These are phyloP conservation scores for Lasioglossum lativentre DNA, from an alignment of 2,888 invertebrate genomes.

Conservation along the genomic window DNA sequence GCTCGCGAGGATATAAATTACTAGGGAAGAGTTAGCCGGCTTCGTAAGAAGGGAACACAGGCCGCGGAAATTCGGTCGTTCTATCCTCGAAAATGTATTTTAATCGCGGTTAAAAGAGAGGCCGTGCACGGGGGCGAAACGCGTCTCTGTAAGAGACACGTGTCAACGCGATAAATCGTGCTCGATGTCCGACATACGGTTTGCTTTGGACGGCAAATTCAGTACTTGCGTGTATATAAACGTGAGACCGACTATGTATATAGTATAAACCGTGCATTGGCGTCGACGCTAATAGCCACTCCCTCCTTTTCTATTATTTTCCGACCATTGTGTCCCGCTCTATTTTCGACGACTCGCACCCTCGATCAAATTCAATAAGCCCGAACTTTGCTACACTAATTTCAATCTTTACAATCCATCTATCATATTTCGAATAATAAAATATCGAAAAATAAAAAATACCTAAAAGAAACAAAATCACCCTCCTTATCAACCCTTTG, in stretches of 20 bases:
- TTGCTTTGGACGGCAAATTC: constrained; percentile 80
- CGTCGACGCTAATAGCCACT: constrained; percentile 19
- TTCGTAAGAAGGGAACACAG: constrained; percentile 39
- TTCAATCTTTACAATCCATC: not conserved
- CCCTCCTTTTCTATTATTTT: constrained; percentile 18
- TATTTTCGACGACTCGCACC: not conserved
- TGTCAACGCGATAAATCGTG: constrained; percentile 83
- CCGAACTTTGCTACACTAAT: not conserved
- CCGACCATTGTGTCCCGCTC: not conserved
- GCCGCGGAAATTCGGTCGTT: constrained; percentile 65
- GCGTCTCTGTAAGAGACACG: constrained; percentile 75
- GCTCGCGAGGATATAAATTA: constrained; percentile 43
- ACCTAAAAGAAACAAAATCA: not conserved
- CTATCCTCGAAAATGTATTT: constrained; percentile 71
- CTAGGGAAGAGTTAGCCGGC: constrained; percentile 47
- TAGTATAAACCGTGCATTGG: constrained; percentile 44
- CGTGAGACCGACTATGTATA: constrained; percentile 21
- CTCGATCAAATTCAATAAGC: not conserved
- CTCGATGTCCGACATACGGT: constrained; percentile 79
- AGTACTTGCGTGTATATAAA: constrained; percentile 49
- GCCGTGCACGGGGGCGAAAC: constrained; percentile 53
- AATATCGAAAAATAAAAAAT: no score
- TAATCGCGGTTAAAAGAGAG: constrained; percentile 68
- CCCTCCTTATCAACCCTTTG: not conserved
- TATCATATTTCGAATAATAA: not conserved